These are phyloP conservation scores for chimpanzee (Pan troglodytes) DNA, from an alignment of 2,113 vertebrate genomes.

Conservation along the genomic window DNA sequence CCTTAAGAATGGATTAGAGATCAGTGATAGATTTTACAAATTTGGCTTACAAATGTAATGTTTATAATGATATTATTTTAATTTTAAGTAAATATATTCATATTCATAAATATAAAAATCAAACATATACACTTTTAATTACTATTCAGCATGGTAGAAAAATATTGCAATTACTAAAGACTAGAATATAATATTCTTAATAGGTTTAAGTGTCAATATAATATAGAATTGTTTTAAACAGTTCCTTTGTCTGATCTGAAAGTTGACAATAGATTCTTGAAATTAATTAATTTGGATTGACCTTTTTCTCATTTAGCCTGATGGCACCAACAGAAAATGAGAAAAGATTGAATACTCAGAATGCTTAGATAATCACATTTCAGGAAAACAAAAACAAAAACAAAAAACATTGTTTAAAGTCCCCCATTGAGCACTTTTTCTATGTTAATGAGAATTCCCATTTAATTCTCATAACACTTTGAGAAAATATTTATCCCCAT, in stretches of 20 bases:
- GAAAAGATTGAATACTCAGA: not conserved
- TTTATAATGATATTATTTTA: not conserved
- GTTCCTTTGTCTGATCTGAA: not conserved
- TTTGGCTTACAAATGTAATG: not conserved
- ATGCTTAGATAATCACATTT: not conserved
- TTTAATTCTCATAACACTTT: not conserved
- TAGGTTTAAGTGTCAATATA: not conserved
- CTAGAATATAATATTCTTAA: not conserved
- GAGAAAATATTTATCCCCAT: not conserved
- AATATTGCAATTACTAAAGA: not conserved
- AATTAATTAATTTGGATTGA: conserved; percentile 3
- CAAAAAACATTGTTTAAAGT: not conserved
- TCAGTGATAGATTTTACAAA: not conserved
- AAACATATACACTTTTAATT: not conserved
- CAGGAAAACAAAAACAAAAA: not conserved
- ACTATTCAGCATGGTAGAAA: not conserved
- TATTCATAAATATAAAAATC: not conserved
- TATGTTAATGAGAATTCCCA: not conserved
- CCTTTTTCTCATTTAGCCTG: not conserved
- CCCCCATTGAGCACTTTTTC: not conserved
- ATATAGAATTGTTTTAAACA: not conserved
- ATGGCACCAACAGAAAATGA: not conserved
- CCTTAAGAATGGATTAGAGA: not conserved
- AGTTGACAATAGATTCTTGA: not conserved
- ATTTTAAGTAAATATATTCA: not conserved